These are phyloP conservation scores for Panagrolaimus sp. DNA, from an alignment of 1,140 invertebrate species.

Conservation along the genomic window DNA sequence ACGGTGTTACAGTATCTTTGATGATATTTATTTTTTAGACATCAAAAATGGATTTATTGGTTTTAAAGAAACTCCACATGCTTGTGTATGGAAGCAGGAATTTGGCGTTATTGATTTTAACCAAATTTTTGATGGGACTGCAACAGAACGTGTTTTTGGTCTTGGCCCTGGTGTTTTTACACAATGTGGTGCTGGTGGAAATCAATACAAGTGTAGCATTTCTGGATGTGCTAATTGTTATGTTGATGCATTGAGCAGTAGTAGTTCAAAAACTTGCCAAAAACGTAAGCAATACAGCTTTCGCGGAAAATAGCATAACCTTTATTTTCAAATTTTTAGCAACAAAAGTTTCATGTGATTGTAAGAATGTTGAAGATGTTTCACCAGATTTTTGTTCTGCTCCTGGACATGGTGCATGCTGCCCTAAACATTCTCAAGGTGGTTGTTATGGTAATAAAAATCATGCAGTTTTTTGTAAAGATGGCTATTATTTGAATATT, in stretches of 20 bases:
- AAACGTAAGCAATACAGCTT: background rate
- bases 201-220: background rate
- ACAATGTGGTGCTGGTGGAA: background rate
- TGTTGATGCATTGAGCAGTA: no score
- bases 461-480: background rate
- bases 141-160: background rate
- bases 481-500: background rate
- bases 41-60: conserved; percentile 2
- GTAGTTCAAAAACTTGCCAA: background rate
- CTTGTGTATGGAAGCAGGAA: background rate
- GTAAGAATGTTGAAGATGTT: no score
- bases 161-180: background rate
- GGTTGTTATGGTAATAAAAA: background rate
- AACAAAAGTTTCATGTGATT: background rate
- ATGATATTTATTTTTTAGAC: no score
- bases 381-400: background rate
- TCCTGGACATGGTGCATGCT: background rate
- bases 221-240: background rate
- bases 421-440: background rate
- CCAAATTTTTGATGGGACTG: background rate
- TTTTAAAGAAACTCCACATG: background rate
- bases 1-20: no score
- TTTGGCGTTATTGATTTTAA: background rate
- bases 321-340: no score
- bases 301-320: no score